These are phyloP conservation scores for Enteromius mattozi DNA, from an alignment of 2,797 vertebrate species.

Conservation along the genomic window DNA sequence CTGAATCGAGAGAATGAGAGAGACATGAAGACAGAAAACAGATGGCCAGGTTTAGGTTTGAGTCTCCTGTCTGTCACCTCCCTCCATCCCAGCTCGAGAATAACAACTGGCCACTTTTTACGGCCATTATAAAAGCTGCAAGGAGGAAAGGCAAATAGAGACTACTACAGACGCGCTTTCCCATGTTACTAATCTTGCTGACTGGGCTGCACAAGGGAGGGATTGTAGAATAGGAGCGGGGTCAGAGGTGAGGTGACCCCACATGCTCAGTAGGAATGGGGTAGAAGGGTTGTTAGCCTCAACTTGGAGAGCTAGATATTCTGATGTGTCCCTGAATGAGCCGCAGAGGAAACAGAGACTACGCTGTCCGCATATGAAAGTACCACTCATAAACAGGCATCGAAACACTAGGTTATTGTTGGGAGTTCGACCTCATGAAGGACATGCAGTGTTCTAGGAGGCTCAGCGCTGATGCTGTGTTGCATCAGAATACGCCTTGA, in stretches of 20 bases:
- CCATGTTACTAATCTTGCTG: slow-evolving; percentile 4
- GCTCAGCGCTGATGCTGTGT: not conserved
- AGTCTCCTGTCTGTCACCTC: slow-evolving; percentile 50
- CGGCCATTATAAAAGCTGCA: slow-evolving; percentile 21
- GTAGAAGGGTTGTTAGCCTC: not conserved
- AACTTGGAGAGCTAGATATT: not conserved
- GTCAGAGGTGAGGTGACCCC: slow-evolving; percentile 47
- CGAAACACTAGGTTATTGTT: slow-evolving; percentile 52
- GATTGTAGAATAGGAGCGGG: slow-evolving; percentile 39
- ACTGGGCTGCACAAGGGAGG: slow-evolving; percentile 35
- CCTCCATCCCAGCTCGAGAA: slow-evolving; percentile 31
- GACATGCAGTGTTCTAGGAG: slow-evolving; percentile 34
- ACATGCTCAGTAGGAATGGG: slow-evolving; percentile 23
- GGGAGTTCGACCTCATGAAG: slow-evolving; percentile 22
- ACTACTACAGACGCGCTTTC: not conserved
- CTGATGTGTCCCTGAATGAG: slow-evolving; percentile 21
- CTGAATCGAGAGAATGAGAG: not conserved
- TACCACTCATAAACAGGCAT: slow-evolving; percentile 48
- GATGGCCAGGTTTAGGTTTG: slow-evolving; percentile 48
- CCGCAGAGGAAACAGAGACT: slow-evolving; percentile 46
- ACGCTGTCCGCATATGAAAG: slow-evolving; percentile 49
- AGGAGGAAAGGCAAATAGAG: slow-evolving; percentile 21
- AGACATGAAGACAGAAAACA: slow-evolving; percentile 40
- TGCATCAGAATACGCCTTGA: slow-evolving; percentile 22
- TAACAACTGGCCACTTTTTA: slow-evolving; percentile 48